Evolutionary conservation across 2,888 invertebrate genomes (phyloP), one percentile per base, ranked within the genome.

Genomic region (Drosophila kanekoi): DNA sequence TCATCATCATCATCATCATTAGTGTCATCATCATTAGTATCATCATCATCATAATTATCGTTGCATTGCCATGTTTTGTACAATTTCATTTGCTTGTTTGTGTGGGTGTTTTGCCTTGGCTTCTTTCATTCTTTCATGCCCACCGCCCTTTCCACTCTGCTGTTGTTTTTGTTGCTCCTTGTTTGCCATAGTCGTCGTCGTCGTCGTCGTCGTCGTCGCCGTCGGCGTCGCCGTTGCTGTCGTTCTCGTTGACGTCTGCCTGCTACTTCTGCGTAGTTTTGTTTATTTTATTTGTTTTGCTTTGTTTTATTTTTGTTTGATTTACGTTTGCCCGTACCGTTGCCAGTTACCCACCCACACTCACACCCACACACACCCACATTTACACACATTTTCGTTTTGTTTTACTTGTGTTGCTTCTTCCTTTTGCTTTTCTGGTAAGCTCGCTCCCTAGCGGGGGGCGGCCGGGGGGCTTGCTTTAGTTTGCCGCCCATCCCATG

Each of bases 261-360:
- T 72, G 77, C 79, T 73, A 83, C 88, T 87, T 82, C 68, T 85
- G 74, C 83, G 77, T 88, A 86, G 88, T 88, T 83, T 79, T 88
- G 83, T 83, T 88, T 82, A 88, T 83, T 87, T 81, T 83, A 83
- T 83, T 86, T 83, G 88, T 88, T 83, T 87, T 81, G 82, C 86
- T 82, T 86, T 82, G 87, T 79, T 79, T 87, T 82, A 81, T 82
- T 82, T 82, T 82, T 82, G 82, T 82, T 82, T 82, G 82, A 82
- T 82, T 82, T 82, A 84, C 87, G 85, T 87, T 84, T 87, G 81
- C 70, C 64, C 72, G 66, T 61, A 64, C 77, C 67, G 80, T 62
- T 57, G 65, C 67, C 68, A 71, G 68, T 57, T 54, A 63, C 35
- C 51, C 57, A 23, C 18, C 43, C 44, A 37, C 49, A 33, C 32